Evolutionary conservation across 2,888 invertebrate species (phyloP), one percentile per base, ranked within the genome.

Genomic region (Athripsodes cinereus): DNA sequence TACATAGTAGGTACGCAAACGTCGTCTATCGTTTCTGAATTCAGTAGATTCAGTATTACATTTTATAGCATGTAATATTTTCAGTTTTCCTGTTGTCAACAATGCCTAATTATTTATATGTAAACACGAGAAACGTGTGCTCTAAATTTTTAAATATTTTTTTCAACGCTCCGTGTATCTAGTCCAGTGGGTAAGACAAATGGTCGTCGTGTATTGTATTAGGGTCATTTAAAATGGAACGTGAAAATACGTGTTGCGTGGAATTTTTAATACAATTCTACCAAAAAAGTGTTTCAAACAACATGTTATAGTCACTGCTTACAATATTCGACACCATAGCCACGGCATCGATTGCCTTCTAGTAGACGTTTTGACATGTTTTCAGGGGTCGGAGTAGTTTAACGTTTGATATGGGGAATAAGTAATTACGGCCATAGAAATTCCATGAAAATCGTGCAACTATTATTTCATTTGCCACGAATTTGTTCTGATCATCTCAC

Each of bases 381-480:
- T 40, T 13, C 40, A 40, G 16, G 40, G 40, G 40, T 40, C 20
- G 47, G 47, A n/a, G 2, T 47, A 47, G 3, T 47, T 47, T 8
- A 20, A 46, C 31, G 22, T 55, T 47, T 18, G 48, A 55, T 52
- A 34, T 52, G 52, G 55, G 52, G 47, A 18, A 20, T 47, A 19
- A n/a, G 6, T 11, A 20, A 47, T 21, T 19, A 20, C 21, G 47
- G 19, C 19, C 5, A 8, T 51, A 44, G 53, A 21, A 52, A 34
- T 55, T 58, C 57, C 54, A 51, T 51, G 44, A 54, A 58, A 55
- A 11, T 26, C 26, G 26, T 26, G 26, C 26, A 26, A 6, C 26
- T 10, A 26, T 26, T 26, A 26, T 26, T 26, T 26, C 26, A 26
- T 10, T 26, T 6, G 8, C 13, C 13, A 50, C 44, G 50, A 51